Base-by-base conservation (phyloP, 2,797 vertebrate genomes). In the Falco concolor region DNA sequence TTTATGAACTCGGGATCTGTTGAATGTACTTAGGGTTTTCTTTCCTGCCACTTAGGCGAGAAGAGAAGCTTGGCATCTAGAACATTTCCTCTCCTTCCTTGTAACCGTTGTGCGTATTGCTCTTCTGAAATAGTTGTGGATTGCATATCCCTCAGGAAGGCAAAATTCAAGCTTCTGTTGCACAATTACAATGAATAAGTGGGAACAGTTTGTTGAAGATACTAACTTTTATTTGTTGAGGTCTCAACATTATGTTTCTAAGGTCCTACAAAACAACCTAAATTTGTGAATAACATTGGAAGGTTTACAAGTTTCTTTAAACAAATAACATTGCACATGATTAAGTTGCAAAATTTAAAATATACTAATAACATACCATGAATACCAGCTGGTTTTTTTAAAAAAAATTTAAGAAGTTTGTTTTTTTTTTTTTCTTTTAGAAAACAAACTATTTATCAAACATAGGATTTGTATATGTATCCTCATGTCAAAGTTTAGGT, bases 21-120 rank as follows among this genome's bases (percentile, higher is more conserved):
- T 77, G 36, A 82, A 70, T 8, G 21, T 63, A n/a, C 19, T 42
- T 74, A 21, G 8, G 5, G 2, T 59, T 91, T 91, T 53, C 40
- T 91, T 61, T 82, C 59, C 81, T 5, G 1, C 7, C 27, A n/a
- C 0, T 50, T 82, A 79, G 56, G 54, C 49, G 67, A 57, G 44
- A 91, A 84, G 24, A 30, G 28, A 78, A 88, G 6, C 28, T 81
- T 27, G 6, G 23, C 32, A 70, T 84, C 32, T 38, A 80, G 49
- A 91, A n/a, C 5, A 23, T 75, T 91, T 96, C 40, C 42, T 93
- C 93, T 73, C 20, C 74, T 94, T 96, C 57, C 60, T 91, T 97
- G 59, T 84, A 92, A 85, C 77, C 9, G 10, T 79, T 91, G 76
- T 40, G 28, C 78, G 76, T 91, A 32, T 61, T 67, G 52, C 52